Conservation (phyloP, 2,797 vertebrate species). For the Gymnopithys bicolor region DNA sequence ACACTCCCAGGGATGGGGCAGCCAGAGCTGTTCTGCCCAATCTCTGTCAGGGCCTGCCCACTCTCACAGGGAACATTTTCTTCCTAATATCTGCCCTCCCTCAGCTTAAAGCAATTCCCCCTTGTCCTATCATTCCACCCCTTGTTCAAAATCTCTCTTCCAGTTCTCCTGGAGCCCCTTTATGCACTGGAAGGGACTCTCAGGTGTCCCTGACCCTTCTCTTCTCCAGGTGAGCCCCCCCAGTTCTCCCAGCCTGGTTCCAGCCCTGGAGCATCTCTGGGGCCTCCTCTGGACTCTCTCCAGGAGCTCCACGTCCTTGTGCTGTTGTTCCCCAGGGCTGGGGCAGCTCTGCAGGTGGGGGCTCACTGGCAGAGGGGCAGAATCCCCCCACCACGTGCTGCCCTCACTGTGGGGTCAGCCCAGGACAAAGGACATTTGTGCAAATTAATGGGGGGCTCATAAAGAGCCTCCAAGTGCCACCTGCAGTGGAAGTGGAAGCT, state of each 20-base stretch:
- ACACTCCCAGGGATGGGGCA: neutral
- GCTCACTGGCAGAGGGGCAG: neutral
- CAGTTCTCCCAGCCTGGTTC: neutral
- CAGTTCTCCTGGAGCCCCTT: neutral
- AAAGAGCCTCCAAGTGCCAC: neutral
- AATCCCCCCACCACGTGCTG: rapidly evolving
- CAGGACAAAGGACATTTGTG: neutral
- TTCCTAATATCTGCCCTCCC: neutral
- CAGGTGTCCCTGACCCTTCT: neutral
- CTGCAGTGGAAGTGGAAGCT: neutral
- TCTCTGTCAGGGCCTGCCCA: neutral
- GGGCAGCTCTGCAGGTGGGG: neutral
- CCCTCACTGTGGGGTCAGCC: neutral
- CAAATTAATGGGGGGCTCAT: neutral
- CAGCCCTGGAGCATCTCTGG: neutral
- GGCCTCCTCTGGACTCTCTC: neutral
- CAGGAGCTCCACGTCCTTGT: neutral
- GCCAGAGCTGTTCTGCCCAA: neutral
- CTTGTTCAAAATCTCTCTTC: neutral
- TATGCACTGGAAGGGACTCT: neutral
- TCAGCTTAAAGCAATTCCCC: neutral
- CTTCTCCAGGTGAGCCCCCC: neutral
- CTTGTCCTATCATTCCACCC: neutral
- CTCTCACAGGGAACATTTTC: neutral
- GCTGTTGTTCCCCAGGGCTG: neutral